Evolutionary conservation across 1,140 invertebrate species (phyloP).

Genomic region (honey bee (Apis mellifera)): DNA sequence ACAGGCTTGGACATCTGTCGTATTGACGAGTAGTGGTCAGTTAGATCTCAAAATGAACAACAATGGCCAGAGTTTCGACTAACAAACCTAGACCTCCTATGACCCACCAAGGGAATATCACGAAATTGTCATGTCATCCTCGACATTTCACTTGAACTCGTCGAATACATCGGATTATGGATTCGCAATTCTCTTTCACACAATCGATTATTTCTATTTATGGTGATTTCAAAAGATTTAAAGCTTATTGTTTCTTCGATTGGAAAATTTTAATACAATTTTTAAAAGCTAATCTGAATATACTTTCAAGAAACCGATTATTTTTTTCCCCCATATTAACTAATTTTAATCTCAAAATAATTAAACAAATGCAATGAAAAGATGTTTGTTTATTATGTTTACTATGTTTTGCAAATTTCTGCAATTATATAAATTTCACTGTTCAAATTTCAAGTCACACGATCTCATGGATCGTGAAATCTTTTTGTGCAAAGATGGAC

Average conservation of each 20-base stretch:
- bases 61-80: conserved; percentile 65
- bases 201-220: not conserved
- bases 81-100: conserved; percentile 6
- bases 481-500: conserved; percentile 40
- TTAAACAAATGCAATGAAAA: not conserved
- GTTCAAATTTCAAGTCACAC: not conserved
- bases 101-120: not conserved
- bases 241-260: not conserved
- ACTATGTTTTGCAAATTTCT: not conserved
- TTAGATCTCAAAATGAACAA: conserved; percentile 78
- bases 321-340: not conserved
- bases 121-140: conserved; percentile 46
- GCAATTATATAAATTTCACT: not conserved
- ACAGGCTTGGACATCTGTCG: conserved; percentile 78
- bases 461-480: conserved; percentile 18
- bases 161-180: not conserved
- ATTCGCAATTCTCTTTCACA: not conserved
- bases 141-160: conserved; percentile 23
- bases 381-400: not conserved
- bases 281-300: too few relatives aligned
- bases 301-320: not conserved
- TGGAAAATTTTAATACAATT: not conserved
- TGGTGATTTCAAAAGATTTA: not conserved
- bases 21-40: conserved; percentile 79
- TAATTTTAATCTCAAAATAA: not conserved